Percentiles rank a stretch among this genome's conserved stretches.
Evolutionary conservation across 2,888 invertebrate species (phyloP).

Genomic region (Adelognathus sp.): DNA sequence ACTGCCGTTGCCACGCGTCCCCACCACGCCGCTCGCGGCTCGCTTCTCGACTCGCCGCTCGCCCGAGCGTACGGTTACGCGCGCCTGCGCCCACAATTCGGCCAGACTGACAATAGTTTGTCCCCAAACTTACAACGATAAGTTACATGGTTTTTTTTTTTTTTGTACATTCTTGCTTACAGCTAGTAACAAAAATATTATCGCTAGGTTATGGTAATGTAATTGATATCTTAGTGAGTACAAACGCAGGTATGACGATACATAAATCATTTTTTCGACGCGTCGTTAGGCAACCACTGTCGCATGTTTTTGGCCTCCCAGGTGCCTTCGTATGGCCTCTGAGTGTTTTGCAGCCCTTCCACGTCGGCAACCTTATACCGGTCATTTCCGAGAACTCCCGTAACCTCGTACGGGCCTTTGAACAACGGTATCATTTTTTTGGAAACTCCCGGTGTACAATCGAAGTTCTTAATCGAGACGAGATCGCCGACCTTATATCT

Average conservation of each 20-base stretch:
- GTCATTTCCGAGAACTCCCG: conserved; percentile 38
- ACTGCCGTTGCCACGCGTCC: not conserved
- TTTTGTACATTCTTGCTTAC: not conserved
- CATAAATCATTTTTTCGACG: not conserved
- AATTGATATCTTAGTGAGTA: too few species aligned
- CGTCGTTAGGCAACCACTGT: conserved; percentile 30
- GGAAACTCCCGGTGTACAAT: conserved; percentile 42
- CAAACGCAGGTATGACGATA: not conserved
- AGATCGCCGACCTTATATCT: conserved; percentile 46
- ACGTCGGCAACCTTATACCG: conserved; percentile 45
- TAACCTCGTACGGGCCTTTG: conserved; percentile 54
- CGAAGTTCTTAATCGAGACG: conserved; percentile 41
- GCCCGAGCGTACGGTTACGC: not conserved
- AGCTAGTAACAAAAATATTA: too few species aligned
- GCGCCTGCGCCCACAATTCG: conserved; percentile 1
- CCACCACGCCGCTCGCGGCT: too few species aligned
- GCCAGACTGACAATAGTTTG: conserved; percentile 22
- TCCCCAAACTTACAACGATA: not conserved
- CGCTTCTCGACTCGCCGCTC: too few species aligned
- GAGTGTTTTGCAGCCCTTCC: conserved; percentile 34
- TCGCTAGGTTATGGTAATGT: too few species aligned
- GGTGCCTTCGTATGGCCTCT: conserved; percentile 22
- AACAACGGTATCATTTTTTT: conserved; percentile 52
- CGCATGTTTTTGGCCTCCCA: conserved; percentile 45
- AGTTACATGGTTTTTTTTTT: not conserved